These are phyloP conservation scores for Equus przewalskii DNA, from an alignment of 2,113 vertebrate genomes.

Conservation along the genomic window DNA sequence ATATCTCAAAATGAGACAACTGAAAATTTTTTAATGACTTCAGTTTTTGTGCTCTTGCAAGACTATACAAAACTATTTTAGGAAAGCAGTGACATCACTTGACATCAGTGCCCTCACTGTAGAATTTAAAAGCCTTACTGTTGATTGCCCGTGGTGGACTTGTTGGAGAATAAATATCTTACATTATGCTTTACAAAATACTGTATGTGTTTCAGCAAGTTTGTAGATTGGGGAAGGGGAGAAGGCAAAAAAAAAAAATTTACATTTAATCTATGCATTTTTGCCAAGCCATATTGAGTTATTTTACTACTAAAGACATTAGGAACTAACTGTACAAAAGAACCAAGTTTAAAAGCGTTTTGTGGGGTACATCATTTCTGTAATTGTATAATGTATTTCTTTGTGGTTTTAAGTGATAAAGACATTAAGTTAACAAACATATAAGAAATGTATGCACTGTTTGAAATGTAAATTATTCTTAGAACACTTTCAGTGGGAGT, in stretches of 20 bases:
- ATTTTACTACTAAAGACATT: constrained; percentile 94
- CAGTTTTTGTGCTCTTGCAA: constrained; percentile 87
- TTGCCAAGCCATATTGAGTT: constrained; percentile 97
- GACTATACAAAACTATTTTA: constrained; percentile 89
- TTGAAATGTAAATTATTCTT: constrained; percentile 99
- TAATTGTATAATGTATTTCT: constrained; percentile 97
- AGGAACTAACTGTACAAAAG: constrained; percentile 93
- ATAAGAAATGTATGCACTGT: constrained; percentile 98
- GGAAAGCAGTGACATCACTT: constrained; percentile 89
- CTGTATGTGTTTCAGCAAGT: constrained; percentile 87
- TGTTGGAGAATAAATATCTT: constrained; percentile 86
- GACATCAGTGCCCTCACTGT: constrained; percentile 94
- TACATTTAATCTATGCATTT: constrained; percentile 99
- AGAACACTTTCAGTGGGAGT: constrained; percentile 97
- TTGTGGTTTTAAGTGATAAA: constrained; percentile 95
- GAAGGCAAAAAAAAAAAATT: constrained; percentile 89
- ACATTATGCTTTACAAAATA: constrained; percentile 90
- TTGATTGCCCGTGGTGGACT: constrained; percentile 88
- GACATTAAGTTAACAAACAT: constrained; percentile 97
- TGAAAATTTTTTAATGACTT: constrained; percentile 85
- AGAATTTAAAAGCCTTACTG: constrained; percentile 91
- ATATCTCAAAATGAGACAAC: constrained; percentile 90
- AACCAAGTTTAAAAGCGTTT: constrained; percentile 87
- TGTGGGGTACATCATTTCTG: constrained; percentile 94
- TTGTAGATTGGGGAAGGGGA: constrained; percentile 88